A percentile compares a stretch with the other conserved stretches of the same genome.
Evolutionary conservation across 2,113 vertebrate genomes (phyloP).

Genomic region (Dinomys branickii): DNA sequence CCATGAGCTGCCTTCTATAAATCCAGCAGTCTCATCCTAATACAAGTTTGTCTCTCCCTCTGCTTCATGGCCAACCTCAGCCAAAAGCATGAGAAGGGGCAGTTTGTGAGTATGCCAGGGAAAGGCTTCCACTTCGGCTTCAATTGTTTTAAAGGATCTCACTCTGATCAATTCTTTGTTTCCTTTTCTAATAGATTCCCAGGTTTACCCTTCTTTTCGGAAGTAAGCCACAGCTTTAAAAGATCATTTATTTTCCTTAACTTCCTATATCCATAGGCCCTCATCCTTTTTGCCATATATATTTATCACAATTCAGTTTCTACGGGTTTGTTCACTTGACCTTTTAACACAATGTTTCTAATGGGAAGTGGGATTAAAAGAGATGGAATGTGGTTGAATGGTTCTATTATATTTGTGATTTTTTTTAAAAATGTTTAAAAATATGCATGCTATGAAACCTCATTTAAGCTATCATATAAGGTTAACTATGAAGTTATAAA

Average conservation of each 20-base stretch:
- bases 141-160: not conserved
- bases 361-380: not conserved
- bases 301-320: not conserved
- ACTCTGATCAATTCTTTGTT: not conserved
- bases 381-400: not conserved
- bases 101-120: not conserved
- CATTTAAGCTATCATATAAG: not conserved
- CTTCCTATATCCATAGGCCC: rapidly evolving
- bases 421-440: conserved; percentile 2
- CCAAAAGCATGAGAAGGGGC: not conserved
- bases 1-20: not conserved
- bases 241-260: not conserved
- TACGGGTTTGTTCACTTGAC: not conserved
- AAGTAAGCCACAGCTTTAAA: not conserved
- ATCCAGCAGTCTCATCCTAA: not conserved
- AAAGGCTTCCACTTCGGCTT: not conserved
- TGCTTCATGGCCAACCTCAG: not conserved
- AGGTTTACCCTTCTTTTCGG: not conserved
- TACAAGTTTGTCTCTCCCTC: not conserved
- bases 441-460: conserved; percentile 2
- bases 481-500: conserved; percentile 8
- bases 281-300: not conserved
- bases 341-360: conserved; percentile 37
- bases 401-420: conserved; percentile 3
- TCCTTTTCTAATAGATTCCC: not conserved